phyloP scores from a whole-genome alignment of 2,113 vertebrate species.

The Cepphus grylle region DNA sequence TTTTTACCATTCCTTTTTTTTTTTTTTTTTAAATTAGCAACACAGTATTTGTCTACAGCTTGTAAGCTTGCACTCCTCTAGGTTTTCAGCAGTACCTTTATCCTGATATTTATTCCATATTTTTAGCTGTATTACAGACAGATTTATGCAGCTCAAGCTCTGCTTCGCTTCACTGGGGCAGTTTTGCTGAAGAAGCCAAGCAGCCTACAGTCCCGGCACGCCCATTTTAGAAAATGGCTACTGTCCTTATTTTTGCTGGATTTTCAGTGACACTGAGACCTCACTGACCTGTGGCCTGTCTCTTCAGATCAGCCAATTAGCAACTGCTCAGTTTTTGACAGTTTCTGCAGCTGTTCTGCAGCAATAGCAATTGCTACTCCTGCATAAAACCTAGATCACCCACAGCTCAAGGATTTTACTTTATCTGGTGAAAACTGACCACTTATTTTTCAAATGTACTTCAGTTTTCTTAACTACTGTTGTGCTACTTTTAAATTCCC shows the following conservation, averaged over 20 bases:
- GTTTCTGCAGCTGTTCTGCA: not conserved
- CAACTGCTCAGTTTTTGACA: not conserved
- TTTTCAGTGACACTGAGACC: not conserved
- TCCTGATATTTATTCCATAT: not conserved
- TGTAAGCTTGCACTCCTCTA: not conserved
- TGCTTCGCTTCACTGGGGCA: not conserved
- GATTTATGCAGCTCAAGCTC: not conserved
- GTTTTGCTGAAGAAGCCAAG: not conserved
- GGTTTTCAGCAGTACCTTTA: not conserved
- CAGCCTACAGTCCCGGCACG: rapidly evolving
- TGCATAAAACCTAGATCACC: not conserved
- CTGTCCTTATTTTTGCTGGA: not conserved
- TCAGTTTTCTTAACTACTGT: not conserved
- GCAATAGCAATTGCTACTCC: not conserved
- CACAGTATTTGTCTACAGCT: not conserved
- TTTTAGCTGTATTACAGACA: not conserved
- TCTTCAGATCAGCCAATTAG: not conserved
- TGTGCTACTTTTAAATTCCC: not conserved
- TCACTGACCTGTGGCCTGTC: not conserved
- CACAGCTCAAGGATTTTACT: not conserved
- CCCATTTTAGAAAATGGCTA: not conserved
- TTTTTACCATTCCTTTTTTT: not conserved
- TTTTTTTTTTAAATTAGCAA: not conserved
- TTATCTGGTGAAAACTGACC: not conserved
- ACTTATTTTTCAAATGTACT: not conserved